Evolutionary conservation across 2,888 invertebrate genomes (phyloP), one percentile per base, ranked within the genome.

Genomic region (Thymelicus sylvestris): DNA sequence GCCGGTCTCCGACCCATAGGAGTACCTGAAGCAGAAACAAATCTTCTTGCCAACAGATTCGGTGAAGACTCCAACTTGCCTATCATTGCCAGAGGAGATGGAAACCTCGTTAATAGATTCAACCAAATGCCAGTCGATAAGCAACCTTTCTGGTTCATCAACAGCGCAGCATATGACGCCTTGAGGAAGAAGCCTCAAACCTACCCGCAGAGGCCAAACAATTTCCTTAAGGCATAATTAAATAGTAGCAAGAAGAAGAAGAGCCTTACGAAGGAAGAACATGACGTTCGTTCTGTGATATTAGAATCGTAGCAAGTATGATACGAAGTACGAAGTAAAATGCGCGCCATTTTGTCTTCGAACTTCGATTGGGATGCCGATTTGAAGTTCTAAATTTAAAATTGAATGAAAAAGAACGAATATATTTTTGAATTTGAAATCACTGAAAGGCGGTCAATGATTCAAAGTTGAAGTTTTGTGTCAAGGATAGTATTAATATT

Each of bases 91-190:
- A 86, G 91, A 71, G 95, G 95, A 8, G 95, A 96, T 77, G 83
- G 80, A 38, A 86, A 92, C 24, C 84, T 95, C n/a, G 89, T 96
- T 0, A 91, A 95, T 72, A 86, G 94, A 72, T 83, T 96, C 7
- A 94, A 93, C 74, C 83, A 88, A 15, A 90, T 95, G 91, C 96
- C 96, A 0, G 81, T 89, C 52, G 95, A 96, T 55, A 91, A 95
- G 52, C 93, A 94, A 78, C 96, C 96, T 0, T 96, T 96, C 83
- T 96, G 96, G 96, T 95, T 94, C 70, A 74, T 96, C 24, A 96
- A 96, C 81, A 95, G 95, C 78, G 90, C 94, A 66, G 94, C 94
- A 0, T 95, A 96, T 60, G 95, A 96, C 74, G 92, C 88, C 0
- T 86, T 95, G 7, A 92, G 95, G 44, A 85, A 83, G 41, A 78